Percentiles rank a stretch among this genome's conserved stretches.
Evolutionary conservation across 2,113 vertebrate species (phyloP).

Genomic region (Sorex fumeus): DNA sequence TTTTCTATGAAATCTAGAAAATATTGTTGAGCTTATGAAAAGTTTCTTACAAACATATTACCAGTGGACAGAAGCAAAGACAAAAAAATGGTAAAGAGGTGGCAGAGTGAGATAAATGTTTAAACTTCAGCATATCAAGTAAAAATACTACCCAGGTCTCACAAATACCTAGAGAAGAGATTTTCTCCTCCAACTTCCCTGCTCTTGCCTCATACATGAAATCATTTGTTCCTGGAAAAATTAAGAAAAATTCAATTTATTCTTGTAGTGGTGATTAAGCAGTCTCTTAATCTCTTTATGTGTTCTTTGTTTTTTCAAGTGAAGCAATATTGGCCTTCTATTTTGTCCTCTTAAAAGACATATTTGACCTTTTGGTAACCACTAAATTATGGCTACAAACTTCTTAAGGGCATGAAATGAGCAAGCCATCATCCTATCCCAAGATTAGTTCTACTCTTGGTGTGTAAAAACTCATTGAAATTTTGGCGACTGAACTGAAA

Average conservation of each 20-base stretch:
- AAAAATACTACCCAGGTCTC: background rate
- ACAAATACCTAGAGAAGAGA: background rate
- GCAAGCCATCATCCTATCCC: background rate
- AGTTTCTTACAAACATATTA: background rate
- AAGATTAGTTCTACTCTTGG: background rate
- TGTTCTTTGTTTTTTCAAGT: conserved; percentile 21
- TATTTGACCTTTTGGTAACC: background rate
- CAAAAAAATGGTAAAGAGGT: background rate
- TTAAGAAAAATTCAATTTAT: background rate
- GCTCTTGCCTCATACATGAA: conserved; percentile 9
- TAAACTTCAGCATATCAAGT: background rate
- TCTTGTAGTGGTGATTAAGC: background rate
- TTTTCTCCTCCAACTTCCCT: background rate
- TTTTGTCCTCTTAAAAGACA: background rate
- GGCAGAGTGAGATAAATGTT: background rate
- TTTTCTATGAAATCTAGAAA: background rate
- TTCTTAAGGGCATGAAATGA: background rate
- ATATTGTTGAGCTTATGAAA: background rate
- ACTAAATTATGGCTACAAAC: background rate
- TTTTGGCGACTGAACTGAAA: background rate
- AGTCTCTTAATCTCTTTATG: background rate
- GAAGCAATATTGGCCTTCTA: background rate
- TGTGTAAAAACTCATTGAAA: background rate
- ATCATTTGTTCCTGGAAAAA: background rate
- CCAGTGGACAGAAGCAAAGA: background rate